Percentiles rank a stretch among this genome's conserved stretches.
These are phyloP conservation scores for Spinibarbus caldwelli DNA, from an alignment of 2,797 vertebrate species.

Conservation along the genomic window DNA sequence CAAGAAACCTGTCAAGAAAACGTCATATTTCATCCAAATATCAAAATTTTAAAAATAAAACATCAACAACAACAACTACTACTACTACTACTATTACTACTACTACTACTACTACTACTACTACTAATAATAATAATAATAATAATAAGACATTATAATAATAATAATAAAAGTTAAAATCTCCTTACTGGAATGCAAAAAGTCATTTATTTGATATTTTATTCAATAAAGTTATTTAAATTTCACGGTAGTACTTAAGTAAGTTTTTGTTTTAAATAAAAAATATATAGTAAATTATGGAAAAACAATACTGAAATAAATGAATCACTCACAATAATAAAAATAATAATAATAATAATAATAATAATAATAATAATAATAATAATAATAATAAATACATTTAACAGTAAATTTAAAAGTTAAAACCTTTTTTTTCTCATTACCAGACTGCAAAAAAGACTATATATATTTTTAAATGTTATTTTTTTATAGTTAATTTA, in stretches of 20 bases:
- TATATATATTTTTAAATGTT: not conserved
- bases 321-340: not conserved
- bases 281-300: not conserved
- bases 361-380: not conserved
- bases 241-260: not conserved
- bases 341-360: not conserved
- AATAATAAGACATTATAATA: too few relatives aligned
- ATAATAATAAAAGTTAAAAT: too few relatives aligned
- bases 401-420: too few relatives aligned
- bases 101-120: too few relatives aligned
- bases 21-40: not conserved
- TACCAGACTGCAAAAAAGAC: too few relatives aligned
- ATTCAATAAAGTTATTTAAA: not conserved
- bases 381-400: too few relatives aligned
- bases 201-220: too few relatives aligned
- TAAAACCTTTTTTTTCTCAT: too few relatives aligned
- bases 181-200: too few relatives aligned
- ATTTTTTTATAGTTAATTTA: not conserved
- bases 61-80: too few relatives aligned
- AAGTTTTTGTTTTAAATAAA: too few relatives aligned
- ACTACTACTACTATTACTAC: too few relatives aligned
- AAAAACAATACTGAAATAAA: not conserved
- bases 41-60: not conserved
- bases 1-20: not conserved
- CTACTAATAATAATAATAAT: not conserved